Evolutionary conservation across 2,888 invertebrate species (phyloP).

Genomic region (Bruchidius siliquastri): DNA sequence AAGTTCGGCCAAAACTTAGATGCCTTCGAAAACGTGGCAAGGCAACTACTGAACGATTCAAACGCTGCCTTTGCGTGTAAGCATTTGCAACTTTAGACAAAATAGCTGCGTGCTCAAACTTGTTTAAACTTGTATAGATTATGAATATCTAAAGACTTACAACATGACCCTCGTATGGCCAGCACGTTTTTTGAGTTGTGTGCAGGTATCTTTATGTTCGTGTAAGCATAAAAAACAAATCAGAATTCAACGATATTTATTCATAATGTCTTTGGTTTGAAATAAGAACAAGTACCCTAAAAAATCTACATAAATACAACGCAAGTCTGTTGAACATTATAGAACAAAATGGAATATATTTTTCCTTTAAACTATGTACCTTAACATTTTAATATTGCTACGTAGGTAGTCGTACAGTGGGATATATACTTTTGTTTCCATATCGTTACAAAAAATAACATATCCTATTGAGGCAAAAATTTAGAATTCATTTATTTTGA

Average conservation of each 20-base stretch:
- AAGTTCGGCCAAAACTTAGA: too few relatives aligned
- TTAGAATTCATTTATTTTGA: slow-evolving; percentile 39
- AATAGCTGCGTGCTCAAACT: too few relatives aligned
- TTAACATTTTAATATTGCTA: slow-evolving; percentile 26
- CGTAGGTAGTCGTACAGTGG: slow-evolving; percentile 22
- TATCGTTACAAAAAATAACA: slow-evolving; percentile 37
- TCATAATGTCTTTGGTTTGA: slow-evolving; percentile 31
- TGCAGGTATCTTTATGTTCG: too few relatives aligned
- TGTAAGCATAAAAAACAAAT: slow-evolving; percentile 5
- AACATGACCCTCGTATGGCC: too few relatives aligned
- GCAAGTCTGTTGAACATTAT: neutral
- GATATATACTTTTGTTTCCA: slow-evolving; percentile 26
- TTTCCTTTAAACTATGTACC: neutral
- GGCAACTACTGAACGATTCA: too few relatives aligned
- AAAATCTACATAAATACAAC: slow-evolving; percentile 22
- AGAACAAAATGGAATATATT: slow-evolving; percentile 1
- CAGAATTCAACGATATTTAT: slow-evolving; percentile 32
- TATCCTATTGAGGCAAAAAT: slow-evolving; percentile 42
- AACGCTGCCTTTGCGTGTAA: too few relatives aligned
- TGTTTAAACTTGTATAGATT: too few relatives aligned
- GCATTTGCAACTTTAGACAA: too few relatives aligned
- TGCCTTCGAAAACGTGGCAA: too few relatives aligned
- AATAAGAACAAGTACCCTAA: slow-evolving; percentile 20
- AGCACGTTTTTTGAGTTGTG: too few relatives aligned
- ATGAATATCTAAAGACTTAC: too few relatives aligned